A percentile compares a stretch with the other conserved stretches of the same genome.
Conservation (phyloP, 2,113 vertebrate genomes). For the Aphyosemion australe region DNA sequence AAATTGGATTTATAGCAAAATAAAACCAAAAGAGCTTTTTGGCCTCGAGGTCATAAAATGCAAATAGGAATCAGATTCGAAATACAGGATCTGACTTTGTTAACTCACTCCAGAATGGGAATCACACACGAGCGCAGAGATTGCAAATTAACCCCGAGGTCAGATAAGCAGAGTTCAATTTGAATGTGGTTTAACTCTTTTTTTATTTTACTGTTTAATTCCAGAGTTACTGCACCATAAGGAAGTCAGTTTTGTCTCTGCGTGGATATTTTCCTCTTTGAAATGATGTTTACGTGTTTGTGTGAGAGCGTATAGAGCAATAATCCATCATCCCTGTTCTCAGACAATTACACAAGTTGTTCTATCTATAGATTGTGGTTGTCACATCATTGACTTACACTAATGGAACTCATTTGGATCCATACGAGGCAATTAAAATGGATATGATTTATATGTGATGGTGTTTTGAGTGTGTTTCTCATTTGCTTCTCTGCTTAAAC, state of each 20-base stretch:
- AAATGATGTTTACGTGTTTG: constrained; percentile 23
- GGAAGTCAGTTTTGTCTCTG: not conserved
- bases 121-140: constrained; percentile 64
- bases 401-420: constrained; percentile 41
- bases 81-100: constrained; percentile 48
- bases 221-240: constrained; percentile 19
- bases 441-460: constrained; percentile 42
- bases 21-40: constrained; percentile 7
- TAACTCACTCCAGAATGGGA: constrained; percentile 59
- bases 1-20: constrained; percentile 1
- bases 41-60: constrained; percentile 44
- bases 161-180: constrained; percentile 66
- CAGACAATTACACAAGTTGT: constrained; percentile 36
- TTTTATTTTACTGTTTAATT: constrained; percentile 7
- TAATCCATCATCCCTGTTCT: constrained; percentile 11
- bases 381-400: constrained; percentile 44
- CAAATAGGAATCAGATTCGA: constrained; percentile 53
- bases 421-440: constrained; percentile 48
- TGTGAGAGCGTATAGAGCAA: constrained; percentile 8
- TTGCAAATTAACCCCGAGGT: constrained; percentile 69
- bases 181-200: constrained; percentile 62
- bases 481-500: constrained; percentile 28
- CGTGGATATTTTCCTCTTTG: constrained; percentile 12
- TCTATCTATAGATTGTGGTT: constrained; percentile 25
- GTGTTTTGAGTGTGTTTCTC: constrained; percentile 28